Conservation (phyloP, 2,113 vertebrate genomes). For the Leucoraja erinaceus region DNA sequence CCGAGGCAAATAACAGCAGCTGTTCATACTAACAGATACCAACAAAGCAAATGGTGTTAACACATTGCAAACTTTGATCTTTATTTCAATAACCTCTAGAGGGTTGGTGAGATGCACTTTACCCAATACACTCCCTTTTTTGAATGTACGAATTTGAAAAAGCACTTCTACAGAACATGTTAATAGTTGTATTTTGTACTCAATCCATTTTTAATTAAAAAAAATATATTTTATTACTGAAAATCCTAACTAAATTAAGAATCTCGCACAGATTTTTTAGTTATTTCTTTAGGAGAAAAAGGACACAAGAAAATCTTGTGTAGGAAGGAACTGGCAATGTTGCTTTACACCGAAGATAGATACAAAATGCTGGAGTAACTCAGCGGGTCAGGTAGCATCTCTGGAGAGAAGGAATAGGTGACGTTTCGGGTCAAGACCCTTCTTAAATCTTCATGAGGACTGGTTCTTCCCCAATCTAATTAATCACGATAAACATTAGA, state of each 20-base stretch:
- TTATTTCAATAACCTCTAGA: background rate
- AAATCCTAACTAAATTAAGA: background rate
- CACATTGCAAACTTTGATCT: background rate
- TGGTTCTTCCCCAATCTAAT: background rate
- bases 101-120: background rate
- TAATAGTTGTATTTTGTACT: background rate
- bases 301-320: background rate
- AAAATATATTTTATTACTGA: too few species aligned
- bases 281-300: background rate
- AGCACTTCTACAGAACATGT: slow-evolving; percentile 39
- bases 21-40: slow-evolving; percentile 57
- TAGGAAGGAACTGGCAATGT: too few species aligned
- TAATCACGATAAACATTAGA: background rate
- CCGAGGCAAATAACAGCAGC: slow-evolving; percentile 64
- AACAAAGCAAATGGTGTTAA: slow-evolving; percentile 39
- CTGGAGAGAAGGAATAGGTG: too few species aligned
- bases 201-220: background rate
- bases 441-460: background rate
- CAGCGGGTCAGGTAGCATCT: too few species aligned
- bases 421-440: too few species aligned
- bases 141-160: slow-evolving; percentile 35
- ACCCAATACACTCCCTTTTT: background rate
- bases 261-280: background rate
- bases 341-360: too few species aligned
- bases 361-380: too few species aligned